A percentile compares a stretch with the other conserved stretches of the same genome.
These are phyloP conservation scores for Festucalex cinctus DNA, from an alignment of 2,113 vertebrate genomes.

Conservation along the genomic window DNA sequence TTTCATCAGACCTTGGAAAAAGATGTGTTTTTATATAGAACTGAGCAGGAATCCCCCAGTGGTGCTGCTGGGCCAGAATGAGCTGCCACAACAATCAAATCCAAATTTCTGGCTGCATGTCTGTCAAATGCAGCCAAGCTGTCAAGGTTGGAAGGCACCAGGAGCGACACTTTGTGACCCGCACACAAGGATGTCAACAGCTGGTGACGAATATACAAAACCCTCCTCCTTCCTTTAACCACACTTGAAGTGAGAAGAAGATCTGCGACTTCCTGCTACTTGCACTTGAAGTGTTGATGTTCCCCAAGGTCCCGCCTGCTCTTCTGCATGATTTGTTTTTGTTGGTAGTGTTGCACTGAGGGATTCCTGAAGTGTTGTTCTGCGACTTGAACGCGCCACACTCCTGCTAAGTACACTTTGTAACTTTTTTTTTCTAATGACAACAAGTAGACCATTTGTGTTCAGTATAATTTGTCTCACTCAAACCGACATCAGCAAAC, in stretches of 20 bases:
- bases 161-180: neutral
- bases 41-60: neutral
- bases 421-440: no score
- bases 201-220: neutral
- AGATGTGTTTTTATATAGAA: neutral
- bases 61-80: neutral
- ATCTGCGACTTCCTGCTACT: neutral
- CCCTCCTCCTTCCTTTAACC: neutral
- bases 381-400: neutral
- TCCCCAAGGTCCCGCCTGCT: neutral
- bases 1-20: conserved; percentile 1
- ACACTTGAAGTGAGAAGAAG: neutral
- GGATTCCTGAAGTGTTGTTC: neutral
- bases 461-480: no score
- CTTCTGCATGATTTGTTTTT: neutral
- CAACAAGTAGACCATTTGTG: no score
- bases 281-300: neutral
- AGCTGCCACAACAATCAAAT: neutral
- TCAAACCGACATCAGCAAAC: no score
- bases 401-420: no score
- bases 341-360: neutral
- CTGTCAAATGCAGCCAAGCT: neutral
- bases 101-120: neutral
- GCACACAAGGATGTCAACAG: neutral
- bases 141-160: neutral